A percentile compares a stretch with the other conserved stretches of the same genome.
phyloP scores from a whole-genome alignment of 2,888 invertebrate species.

The Suillia variegata region DNA sequence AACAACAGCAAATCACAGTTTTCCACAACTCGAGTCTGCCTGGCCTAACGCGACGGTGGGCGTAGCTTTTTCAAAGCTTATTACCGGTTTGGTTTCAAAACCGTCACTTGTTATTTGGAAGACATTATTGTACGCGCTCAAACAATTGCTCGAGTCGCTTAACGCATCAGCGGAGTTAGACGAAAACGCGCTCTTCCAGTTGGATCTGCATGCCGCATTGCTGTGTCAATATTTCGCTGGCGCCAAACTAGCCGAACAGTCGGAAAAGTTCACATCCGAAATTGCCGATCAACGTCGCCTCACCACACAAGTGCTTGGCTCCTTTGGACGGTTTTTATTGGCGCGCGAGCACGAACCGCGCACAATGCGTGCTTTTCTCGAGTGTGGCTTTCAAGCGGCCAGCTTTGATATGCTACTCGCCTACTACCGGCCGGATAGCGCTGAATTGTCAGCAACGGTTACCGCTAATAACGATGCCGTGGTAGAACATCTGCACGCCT shows the following conservation, averaged over 20 bases:
- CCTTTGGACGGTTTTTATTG: constrained; percentile 50
- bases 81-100: constrained; percentile 52
- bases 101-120: constrained; percentile 59
- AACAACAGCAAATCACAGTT: constrained; percentile 18
- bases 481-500: constrained; percentile 37
- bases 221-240: constrained; percentile 55
- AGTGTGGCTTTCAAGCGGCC: constrained; percentile 46
- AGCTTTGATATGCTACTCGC: constrained; percentile 46
- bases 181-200: constrained; percentile 45
- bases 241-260: constrained; percentile 51
- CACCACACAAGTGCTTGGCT: constrained; percentile 42
- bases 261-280: constrained; percentile 45
- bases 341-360: constrained; percentile 52
- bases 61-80: constrained; percentile 48
- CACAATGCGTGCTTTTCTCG: constrained; percentile 55
- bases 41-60: constrained; percentile 55
- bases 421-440: constrained; percentile 54
- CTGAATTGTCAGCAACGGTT: constrained; percentile 23
- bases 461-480: constrained; percentile 6
- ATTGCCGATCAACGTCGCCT: constrained; percentile 38
- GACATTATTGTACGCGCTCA: constrained; percentile 46
- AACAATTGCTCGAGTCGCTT: constrained; percentile 38
- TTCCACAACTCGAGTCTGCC: constrained; percentile 37
- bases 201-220: constrained; percentile 53
- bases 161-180: constrained; percentile 21